These are phyloP conservation scores for Phylloscopus whistleri DNA, from an alignment of 2,113 vertebrate genomes.

Conservation along the genomic window DNA sequence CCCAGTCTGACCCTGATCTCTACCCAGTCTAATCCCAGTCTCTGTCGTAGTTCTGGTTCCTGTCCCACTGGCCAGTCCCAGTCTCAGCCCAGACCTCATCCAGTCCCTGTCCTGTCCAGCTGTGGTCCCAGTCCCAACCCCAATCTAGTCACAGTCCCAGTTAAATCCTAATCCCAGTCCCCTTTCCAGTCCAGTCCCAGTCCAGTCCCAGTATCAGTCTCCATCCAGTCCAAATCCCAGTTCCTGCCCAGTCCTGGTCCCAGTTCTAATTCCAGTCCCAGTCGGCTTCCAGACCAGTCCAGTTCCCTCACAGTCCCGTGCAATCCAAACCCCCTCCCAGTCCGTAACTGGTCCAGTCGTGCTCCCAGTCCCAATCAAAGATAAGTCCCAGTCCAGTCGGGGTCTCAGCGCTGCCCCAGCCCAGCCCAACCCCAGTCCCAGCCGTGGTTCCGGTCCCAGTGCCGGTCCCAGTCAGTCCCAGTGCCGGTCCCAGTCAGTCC, in stretches of 20 bases:
- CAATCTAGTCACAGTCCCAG: neutral
- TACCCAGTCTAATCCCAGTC: neutral
- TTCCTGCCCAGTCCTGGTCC: neutral
- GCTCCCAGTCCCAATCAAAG: neutral
- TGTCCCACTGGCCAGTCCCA: neutral
- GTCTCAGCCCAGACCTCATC: fast-evolving
- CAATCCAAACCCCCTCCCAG: neutral
- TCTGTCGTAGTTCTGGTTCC: no score
- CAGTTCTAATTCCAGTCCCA: no score
- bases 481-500: no score
- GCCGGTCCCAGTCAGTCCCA: neutral
- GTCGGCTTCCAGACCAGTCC: neutral
- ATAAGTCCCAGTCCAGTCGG: neutral
- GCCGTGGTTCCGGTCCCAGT: neutral
- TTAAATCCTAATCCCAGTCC: neutral
- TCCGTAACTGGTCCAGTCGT: fast-evolving
- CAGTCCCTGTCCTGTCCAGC: neutral
- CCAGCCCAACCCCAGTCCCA: no score
- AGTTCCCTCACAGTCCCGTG: no score
- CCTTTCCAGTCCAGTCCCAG: neutral
- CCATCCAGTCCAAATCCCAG: no score
- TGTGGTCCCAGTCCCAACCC: neutral
- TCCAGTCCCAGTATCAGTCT: neutral
- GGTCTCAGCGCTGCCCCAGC: neutral
- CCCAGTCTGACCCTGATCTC: neutral